Base-by-base conservation (phyloP, 2,797 vertebrate species). In the Tarsius wallacei region DNA sequence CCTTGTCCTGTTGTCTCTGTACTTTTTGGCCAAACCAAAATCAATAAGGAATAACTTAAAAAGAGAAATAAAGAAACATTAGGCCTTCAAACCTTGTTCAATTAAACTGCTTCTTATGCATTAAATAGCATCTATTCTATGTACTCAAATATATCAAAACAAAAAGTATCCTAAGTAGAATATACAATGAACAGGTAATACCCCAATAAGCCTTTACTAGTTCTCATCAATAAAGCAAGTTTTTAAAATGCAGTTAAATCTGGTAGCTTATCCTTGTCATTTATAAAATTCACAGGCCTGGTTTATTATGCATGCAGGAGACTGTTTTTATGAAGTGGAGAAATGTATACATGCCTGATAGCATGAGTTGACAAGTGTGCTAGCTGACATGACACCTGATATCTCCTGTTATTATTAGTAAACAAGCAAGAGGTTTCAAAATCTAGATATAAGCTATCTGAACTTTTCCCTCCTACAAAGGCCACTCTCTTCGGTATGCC, bases 11-110 rank as follows among this genome's bases (percentile, higher is more conserved):
- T 99, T 99, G 99, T 99, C 99, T 99, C 99, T 98, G 99, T 99
- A 99, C 99, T 99, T 99, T 99, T 99, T 99, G 98, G 99, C 99
- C 99, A 99, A 99, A 99, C 99, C 99, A 99, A 99, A 99, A 99
- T 99, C 99, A 98, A 99, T 99, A 99, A 99, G 99, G 99, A 99
- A 99, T 99, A 99, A 99, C 99, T 99, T 99, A 92, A 96, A 98
- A 96, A 98, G 95, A 98, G 96, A 99, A 99, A 98, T 80, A 94
- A 98, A 96, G 97, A 98, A 1, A 97, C 93, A 97, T 99, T 98
- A 98, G 93, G 93, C 89, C 98, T 42, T 57, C 92, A 19, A 70
- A 61, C 66, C 59, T 94, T 96, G 59, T 47, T 90, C 59, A 94
- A 66, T 16, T 66, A 89, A 95, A 83, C 22, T 53, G 26, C 22